Base-by-base conservation (phyloP, 2,113 vertebrate genomes). In the Oxygymnocypris stewartii region DNA sequence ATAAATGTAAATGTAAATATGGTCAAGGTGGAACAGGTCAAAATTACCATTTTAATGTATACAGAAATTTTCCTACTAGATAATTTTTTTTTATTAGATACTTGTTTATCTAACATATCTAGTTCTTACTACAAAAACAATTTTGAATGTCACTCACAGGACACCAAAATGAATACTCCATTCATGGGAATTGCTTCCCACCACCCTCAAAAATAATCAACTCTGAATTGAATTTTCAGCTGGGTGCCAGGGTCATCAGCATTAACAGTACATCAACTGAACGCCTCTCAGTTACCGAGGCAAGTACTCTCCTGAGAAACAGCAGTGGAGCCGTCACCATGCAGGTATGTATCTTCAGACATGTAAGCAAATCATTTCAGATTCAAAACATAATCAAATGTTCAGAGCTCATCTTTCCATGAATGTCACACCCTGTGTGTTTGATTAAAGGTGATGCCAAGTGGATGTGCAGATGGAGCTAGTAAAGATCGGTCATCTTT, bases 231-330 rank as follows among this genome's bases (percentile, higher is more conserved):
- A 37, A 67, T 82, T 73, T 85, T 86, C 89, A 99, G 97, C 94
- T 94, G 86, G 97, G 97, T 35, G 97, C 98, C 90, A 94, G 93
- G 89, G 96, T 98, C 90, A 94, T 98, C 87, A 97, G 94, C 89
- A 97, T 98, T 87, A 96, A 96, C 84, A 95, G 96, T 79, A 94
- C 95, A 76, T 92, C 96, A 67, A 95, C 96, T 0, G 96, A 97
- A 88, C 96, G 95, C 18, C 95, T 97, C 95, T 97, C 95, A 94
- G 95, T 96, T 74, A 93, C 93, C 7, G 95, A 97, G 37, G 96
- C 95, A 75, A 96, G 95, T 88, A 94, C 83, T 84, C 91, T 97
- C 86, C 91, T 97, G 89, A 97, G 96, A 92, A 96, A 90, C 89
- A 91, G 95, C 92, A 92, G 93, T 14, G 96, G 96, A 88, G 91